Percentiles rank a stretch among this genome's conserved stretches.
These are phyloP conservation scores for Xanthostigma xanthostigma DNA, from an alignment of 2,888 invertebrate genomes.

Conservation along the genomic window DNA sequence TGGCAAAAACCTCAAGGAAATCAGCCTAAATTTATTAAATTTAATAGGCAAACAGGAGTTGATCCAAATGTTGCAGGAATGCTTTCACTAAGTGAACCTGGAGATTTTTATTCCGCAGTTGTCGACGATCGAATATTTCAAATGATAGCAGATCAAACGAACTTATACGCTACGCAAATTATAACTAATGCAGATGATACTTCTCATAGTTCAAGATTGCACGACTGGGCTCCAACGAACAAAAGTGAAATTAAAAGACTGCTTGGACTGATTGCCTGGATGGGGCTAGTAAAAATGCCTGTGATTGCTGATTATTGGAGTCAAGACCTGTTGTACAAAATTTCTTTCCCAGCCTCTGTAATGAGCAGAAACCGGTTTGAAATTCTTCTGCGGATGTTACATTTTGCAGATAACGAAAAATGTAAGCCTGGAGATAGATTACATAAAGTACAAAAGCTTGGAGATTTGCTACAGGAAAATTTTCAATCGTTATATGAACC, in stretches of 20 bases:
- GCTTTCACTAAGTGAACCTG: too few species aligned
- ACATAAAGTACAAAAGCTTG: slow-evolving; percentile 9
- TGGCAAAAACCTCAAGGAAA: too few species aligned
- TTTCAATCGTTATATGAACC: slow-evolving; percentile 9
- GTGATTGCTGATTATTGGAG: slow-evolving; percentile 13
- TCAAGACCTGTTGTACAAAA: slow-evolving; percentile 10
- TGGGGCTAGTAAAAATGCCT: slow-evolving; percentile 12
- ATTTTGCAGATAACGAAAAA: slow-evolving; percentile 11
- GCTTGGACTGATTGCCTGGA: slow-evolving; percentile 5
- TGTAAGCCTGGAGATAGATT: slow-evolving; percentile 7
- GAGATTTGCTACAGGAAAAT: slow-evolving; percentile 8
- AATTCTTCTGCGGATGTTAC: slow-evolving; percentile 12
- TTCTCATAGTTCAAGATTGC: not conserved
- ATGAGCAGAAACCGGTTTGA: slow-evolving; percentile 13
- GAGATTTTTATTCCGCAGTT: too few species aligned
- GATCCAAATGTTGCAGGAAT: too few species aligned
- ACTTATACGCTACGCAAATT: too few species aligned
- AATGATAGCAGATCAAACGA: too few species aligned
- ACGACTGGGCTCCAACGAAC: not conserved
- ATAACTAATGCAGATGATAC: too few species aligned
- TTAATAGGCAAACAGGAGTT: too few species aligned
- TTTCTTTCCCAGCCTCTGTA: slow-evolving; percentile 8
- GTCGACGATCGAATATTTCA: too few species aligned
- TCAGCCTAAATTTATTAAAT: too few species aligned
- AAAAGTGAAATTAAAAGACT: slow-evolving; percentile 4